Evolutionary conservation across 2,797 vertebrate species (phyloP), one percentile per base, ranked within the genome.

Genomic region (Helarctos malayanus): DNA sequence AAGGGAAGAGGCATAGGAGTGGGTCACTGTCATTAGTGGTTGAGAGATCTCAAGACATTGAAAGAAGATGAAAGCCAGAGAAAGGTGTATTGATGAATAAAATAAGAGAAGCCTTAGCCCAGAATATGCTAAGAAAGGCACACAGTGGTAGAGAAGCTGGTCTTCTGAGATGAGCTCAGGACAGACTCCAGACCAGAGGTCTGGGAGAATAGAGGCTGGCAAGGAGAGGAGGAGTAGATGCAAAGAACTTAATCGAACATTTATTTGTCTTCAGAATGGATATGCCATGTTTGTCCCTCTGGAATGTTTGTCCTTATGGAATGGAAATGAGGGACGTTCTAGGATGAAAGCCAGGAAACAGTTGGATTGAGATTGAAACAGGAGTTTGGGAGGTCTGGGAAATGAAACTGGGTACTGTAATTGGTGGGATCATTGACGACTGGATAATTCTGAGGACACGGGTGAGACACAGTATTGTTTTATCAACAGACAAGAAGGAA

Each of bases 21-120:
- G 0, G 5, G n/a, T 10, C 5, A 25, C 12, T 41, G 2, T 35
- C 29, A 13, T 45, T 32, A 32, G 21, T 7, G 32, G 56, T 32
- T 7, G 18, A 86, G 32, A 41, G 38, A 25, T 73, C 13, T 76
- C 83, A 38, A 25, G 45, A 35, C 29, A 18, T 21, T 38, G n/a
- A 2, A 73, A 56, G 32, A 92, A 91, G 61, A 84, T 10, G 8
- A n/a, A 95, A 69, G 7, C 10, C 32, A 57, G 27, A 68, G 38
- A 41, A 63, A 63, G 7, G 57, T 12, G 18, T 2, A 25, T 2
- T 47, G 49, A 52, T 81, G 45, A n/a, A 12, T 21, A n/a, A 29
- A 32, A 71, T 13, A 57, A 21, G 75, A 68, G 81, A 87, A 41
- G 15, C 2, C 25, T 32, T 21, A 41, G 9, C 14, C 32, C 18